Evolutionary conservation across 2,888 invertebrate genomes (phyloP).

Genomic region (Clistopyga incitator): DNA sequence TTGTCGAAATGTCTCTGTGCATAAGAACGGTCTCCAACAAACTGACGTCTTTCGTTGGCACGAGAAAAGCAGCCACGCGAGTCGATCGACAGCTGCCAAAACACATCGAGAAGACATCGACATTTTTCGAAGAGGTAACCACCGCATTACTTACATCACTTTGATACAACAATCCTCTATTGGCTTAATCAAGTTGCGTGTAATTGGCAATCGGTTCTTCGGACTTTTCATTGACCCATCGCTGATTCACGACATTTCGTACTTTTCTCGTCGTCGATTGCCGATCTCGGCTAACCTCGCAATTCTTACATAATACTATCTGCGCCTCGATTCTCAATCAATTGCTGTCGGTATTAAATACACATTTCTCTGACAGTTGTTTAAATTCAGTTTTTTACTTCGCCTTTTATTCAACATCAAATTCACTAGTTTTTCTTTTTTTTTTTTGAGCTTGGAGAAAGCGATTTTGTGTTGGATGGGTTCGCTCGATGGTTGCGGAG

Average conservation of each 20-base stretch:
- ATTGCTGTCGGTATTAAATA: background rate
- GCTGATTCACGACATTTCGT: constrained; percentile 37
- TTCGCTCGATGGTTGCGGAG: no score
- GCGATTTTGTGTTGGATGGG: no score
- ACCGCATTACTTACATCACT: background rate
- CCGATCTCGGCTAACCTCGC: constrained; percentile 70
- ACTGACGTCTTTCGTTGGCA: constrained; percentile 86
- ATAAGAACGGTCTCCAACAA: constrained; percentile 86
- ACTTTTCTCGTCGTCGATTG: constrained; percentile 32
- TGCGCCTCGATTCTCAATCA: background rate
- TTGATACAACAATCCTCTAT: background rate
- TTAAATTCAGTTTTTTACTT: background rate
- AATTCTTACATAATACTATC: constrained; percentile 75
- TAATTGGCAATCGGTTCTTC: background rate
- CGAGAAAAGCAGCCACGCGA: constrained; percentile 86
- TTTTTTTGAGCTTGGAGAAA: no score
- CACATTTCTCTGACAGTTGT: background rate
- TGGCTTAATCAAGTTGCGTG: background rate
- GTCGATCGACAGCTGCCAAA: constrained; percentile 85
- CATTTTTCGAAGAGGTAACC: constrained; percentile 86
- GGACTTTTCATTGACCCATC: background rate
- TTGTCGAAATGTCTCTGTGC: constrained; percentile 85
- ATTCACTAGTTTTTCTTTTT: no score
- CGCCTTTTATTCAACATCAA: no score
- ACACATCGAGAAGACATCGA: constrained; percentile 81